phyloP scores from a whole-genome alignment of 2,797 vertebrate species.

The Thamnophis elegans region DNA sequence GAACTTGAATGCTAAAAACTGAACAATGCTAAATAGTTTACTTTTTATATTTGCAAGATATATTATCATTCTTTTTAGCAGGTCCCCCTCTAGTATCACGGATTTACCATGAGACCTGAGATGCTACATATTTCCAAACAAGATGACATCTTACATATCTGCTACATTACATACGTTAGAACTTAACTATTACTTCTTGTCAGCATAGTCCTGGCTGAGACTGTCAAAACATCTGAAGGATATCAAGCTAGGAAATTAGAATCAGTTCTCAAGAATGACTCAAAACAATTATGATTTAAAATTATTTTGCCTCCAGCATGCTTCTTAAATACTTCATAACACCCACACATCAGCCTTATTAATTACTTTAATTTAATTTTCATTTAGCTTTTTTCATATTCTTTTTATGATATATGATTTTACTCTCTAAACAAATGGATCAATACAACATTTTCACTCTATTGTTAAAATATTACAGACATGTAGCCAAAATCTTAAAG shows the following conservation, averaged over 20 bases:
- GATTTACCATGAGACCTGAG: background rate
- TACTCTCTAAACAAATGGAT: slow-evolving; percentile 14
- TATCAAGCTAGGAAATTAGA: background rate
- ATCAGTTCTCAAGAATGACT: background rate
- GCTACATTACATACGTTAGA: background rate
- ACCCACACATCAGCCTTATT: background rate
- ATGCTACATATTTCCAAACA: background rate
- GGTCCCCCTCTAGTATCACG: background rate
- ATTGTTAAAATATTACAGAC: background rate
- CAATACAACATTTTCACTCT: background rate
- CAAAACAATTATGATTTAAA: background rate
- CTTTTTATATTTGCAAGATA: background rate
- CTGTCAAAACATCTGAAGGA: background rate
- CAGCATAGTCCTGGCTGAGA: background rate
- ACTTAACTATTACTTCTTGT: background rate
- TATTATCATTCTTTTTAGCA: background rate
- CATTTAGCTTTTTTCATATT: background rate
- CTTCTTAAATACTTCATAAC: background rate
- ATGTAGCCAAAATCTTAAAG: background rate
- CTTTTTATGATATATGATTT: slow-evolving; percentile 10
- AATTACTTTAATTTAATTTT: background rate
- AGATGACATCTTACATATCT: background rate
- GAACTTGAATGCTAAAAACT: background rate
- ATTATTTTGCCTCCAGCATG: background rate
- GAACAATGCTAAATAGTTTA: background rate